Evolutionary conservation across 2,888 invertebrate species (phyloP), one percentile per base, ranked within the genome.

Genomic region (Muscina levida): DNA sequence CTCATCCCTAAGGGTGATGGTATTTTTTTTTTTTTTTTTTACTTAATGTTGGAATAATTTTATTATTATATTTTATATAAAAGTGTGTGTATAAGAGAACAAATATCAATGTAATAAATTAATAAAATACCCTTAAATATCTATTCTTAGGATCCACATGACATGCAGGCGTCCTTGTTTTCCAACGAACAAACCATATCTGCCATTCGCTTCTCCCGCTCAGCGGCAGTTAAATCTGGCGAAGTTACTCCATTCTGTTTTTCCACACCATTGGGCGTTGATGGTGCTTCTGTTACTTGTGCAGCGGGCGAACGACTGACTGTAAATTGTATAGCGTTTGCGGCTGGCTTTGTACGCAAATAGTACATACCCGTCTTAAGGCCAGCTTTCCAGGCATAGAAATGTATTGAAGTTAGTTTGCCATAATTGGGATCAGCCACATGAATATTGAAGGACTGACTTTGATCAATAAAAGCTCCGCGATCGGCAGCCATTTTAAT

Each of bases 321-420:
- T 0, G 99, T 99, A 90, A 99, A 99, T 89, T 99, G 98, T 85
- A 99, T 97, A 4, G 99, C 97, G 89, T 97, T 95, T 1, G 96
- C 97, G 0, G 99, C 99, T 5, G 99, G 97, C 89, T 98, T 98
- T 0, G 98, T 98, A 66, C 98, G 93, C 83, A 99, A 92, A 89
- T 99, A 99, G 90, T 99, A 99, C 98, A 99, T 98, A 67, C 99
- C 99, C 1, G 99, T 99, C 91, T 99, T 99, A 76, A 99, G 92
- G 2, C 99, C 99, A 91, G 95, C 93, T 91, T 96, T 95, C 99
- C 99, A 99, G 0, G 97, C 97, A 89, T 97, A 97, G 91, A 99
- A 99, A 91, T 99, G 99, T 94, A 99, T 99, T 1, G 98, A 98
- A 1, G 98, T 97, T 72, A 99, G 92, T 89, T 97, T 97, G 4